Evolutionary conservation across 2,113 vertebrate species (phyloP).

Genomic region (Embiotoca jacksoni): DNA sequence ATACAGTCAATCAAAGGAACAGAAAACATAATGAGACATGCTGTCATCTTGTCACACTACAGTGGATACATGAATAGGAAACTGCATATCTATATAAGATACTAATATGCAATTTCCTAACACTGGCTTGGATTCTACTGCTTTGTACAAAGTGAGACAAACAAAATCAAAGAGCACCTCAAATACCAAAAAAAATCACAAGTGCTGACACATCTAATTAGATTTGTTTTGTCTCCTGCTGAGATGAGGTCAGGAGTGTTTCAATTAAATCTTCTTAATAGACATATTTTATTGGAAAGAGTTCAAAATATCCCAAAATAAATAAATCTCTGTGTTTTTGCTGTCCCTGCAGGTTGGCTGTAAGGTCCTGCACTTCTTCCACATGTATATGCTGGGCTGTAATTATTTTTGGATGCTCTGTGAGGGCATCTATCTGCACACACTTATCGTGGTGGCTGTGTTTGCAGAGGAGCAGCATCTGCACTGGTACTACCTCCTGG

Average conservation of each 20-base stretch:
- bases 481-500: constrained; percentile 97
- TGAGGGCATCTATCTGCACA: constrained; percentile 97
- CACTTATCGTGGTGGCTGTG: constrained; percentile 94
- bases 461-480: constrained; percentile 92
- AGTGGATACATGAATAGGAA: not conserved
- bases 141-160: not conserved
- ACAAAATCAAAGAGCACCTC: constrained; percentile 19
- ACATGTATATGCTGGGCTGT: constrained; percentile 97
- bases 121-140: not conserved
- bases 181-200: constrained; percentile 3
- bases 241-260: constrained; percentile 24
- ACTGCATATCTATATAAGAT: not conserved
- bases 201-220: constrained; percentile 7
- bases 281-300: not conserved
- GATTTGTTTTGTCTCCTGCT: constrained; percentile 12
- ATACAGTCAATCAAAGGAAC: constrained; percentile 20
- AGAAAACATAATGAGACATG: constrained; percentile 18
- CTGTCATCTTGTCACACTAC: not conserved
- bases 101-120: not conserved
- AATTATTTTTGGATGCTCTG: constrained; percentile 99
- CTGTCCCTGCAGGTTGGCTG: constrained; percentile 88
- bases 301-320: not conserved
- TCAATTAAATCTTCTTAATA: not conserved
- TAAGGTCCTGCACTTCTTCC: constrained; percentile 95
- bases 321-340: constrained; percentile 7